phyloP scores from a whole-genome alignment of 2,888 invertebrate genomes.

The Lordiphosa andalusiaca region DNA sequence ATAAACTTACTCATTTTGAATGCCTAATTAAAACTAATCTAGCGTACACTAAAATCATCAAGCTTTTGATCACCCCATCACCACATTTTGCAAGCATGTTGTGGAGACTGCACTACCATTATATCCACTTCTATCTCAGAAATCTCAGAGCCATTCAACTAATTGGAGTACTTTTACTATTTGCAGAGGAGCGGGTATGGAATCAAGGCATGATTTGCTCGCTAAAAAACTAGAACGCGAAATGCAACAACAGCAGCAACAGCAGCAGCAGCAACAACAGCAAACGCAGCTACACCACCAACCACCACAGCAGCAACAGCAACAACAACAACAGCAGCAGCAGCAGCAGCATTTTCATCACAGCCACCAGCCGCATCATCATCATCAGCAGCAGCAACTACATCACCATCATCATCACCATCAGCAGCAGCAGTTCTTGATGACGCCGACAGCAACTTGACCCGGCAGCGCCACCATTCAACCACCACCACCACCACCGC shows the following conservation, averaged over 20 bases:
- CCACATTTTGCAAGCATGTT: too few species aligned
- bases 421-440: slow-evolving; percentile 80
- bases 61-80: too few species aligned
- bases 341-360: slow-evolving; percentile 26
- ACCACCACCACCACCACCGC: slow-evolving; percentile 47
- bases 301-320: slow-evolving; percentile 70
- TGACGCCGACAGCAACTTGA: slow-evolving; percentile 81
- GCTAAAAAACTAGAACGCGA: slow-evolving; percentile 80
- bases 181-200: slow-evolving; percentile 81
- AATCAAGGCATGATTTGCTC: slow-evolving; percentile 81
- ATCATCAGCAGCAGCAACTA: slow-evolving; percentile 58
- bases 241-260: slow-evolving; percentile 54
- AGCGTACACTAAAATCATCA: too few species aligned
- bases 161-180: slow-evolving; percentile 25
- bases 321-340: slow-evolving; percentile 47
- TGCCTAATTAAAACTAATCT: too few species aligned
- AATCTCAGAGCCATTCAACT: slow-evolving; percentile 1
- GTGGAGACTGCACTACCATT: too few species aligned
- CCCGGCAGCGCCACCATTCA: slow-evolving; percentile 72
- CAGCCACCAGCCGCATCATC: slow-evolving; percentile 53
- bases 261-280: slow-evolving; percentile 65
- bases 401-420: slow-evolving; percentile 66
- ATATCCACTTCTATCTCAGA: not conserved
- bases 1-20: too few species aligned
- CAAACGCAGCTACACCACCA: slow-evolving; percentile 78